phyloP scores from a whole-genome alignment of 2,797 vertebrate genomes.

The Coracias cyanogaster region DNA sequence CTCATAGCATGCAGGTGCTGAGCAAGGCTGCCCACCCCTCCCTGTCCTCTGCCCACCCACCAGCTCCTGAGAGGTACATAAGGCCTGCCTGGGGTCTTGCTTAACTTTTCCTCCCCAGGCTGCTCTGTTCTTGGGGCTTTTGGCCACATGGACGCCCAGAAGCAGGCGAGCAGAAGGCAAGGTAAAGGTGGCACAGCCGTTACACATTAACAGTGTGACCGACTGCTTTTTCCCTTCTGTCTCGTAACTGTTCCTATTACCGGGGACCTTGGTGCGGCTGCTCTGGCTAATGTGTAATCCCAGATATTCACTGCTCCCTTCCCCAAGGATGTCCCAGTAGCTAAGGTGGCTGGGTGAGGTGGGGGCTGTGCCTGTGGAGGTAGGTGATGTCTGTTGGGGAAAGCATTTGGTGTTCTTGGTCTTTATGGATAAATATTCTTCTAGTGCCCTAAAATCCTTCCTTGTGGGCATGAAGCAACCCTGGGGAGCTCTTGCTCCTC shows the following conservation, averaged over 20 bases:
- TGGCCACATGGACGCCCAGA: not conserved
- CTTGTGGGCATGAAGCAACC: not conserved
- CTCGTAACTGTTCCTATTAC: not conserved
- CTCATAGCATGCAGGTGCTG: not conserved
- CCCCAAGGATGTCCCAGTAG: conserved; percentile 4
- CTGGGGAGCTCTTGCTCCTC: rapidly evolving
- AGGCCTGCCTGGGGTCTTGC: rapidly evolving
- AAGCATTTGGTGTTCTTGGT: not conserved
- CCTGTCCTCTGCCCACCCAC: rapidly evolving
- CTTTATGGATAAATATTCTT: not conserved
- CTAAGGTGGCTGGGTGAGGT: not conserved
- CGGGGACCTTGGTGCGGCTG: not conserved
- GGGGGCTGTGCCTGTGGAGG: not conserved
- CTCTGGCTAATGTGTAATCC: conserved; percentile 62
- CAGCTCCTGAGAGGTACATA: rapidly evolving
- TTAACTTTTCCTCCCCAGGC: rapidly evolving
- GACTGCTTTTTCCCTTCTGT: conserved; percentile 5
- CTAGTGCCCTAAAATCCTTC: rapidly evolving
- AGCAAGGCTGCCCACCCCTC: not conserved
- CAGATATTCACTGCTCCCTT: not conserved
- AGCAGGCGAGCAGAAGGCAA: not conserved
- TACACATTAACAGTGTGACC: conserved; percentile 42
- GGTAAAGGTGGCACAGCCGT: not conserved
- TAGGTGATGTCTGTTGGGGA: rapidly evolving
- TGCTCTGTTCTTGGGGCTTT: not conserved